These are phyloP conservation scores for Dicentrarchus labrax DNA, from an alignment of 2,113 vertebrate species.

Conservation along the genomic window DNA sequence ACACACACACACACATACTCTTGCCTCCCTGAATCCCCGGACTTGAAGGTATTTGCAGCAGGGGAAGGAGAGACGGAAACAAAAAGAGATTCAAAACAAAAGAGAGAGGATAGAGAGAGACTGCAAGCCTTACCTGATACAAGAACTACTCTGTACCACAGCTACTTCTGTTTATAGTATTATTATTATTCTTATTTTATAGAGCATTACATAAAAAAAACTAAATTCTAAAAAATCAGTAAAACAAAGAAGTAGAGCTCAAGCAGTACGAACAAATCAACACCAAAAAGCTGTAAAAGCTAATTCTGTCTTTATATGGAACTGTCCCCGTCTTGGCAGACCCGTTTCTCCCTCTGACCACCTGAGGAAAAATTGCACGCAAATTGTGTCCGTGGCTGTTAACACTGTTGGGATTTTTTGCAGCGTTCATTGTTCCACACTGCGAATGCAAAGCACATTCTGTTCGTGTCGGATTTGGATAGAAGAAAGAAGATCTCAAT, in stretches of 20 bases:
- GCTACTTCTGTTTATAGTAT: neutral
- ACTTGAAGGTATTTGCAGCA: slow-evolving; percentile 59
- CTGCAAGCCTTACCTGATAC: neutral
- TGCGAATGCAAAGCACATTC: slow-evolving; percentile 52
- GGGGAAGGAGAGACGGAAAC: slow-evolving; percentile 51
- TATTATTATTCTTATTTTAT: neutral
- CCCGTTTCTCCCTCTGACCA: slow-evolving; percentile 31
- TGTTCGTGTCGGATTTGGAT: slow-evolving; percentile 38
- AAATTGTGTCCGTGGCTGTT: slow-evolving; percentile 48
- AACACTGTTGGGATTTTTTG: slow-evolving; percentile 39
- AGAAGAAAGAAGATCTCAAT: slow-evolving; percentile 44
- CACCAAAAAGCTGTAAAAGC: neutral
- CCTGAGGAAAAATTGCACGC: slow-evolving; percentile 44
- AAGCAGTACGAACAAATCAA: neutral
- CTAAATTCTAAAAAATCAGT: neutral
- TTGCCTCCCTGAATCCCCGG: slow-evolving; percentile 70
- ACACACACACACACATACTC: slow-evolving; percentile 4
- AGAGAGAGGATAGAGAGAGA: slow-evolving; percentile 18
- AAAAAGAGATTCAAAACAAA: slow-evolving; percentile 57
- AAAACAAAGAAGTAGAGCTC: neutral
- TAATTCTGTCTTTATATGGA: neutral
- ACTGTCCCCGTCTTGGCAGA: neutral
- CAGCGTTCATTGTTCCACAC: slow-evolving; percentile 22
- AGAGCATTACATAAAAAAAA: neutral
- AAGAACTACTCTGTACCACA: neutral